These are phyloP conservation scores for Bradypus variegatus DNA, from an alignment of 2,797 vertebrate genomes.

Conservation along the genomic window DNA sequence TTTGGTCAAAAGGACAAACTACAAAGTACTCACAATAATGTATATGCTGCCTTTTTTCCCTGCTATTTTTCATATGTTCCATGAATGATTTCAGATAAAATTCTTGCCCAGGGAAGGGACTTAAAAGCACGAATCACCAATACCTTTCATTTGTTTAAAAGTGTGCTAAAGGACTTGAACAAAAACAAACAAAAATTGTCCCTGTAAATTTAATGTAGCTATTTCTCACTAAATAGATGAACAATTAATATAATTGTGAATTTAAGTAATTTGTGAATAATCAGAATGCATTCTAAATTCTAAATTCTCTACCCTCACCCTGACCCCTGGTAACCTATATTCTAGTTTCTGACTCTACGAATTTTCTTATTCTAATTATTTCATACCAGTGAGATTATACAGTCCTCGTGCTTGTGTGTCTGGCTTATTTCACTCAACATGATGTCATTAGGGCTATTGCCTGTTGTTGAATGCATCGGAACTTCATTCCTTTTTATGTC, in stretches of 20 bases:
- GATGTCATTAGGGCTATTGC: no score
- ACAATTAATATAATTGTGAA: neutral
- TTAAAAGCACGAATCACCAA: neutral
- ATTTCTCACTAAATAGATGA: neutral
- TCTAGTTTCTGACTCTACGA: no score
- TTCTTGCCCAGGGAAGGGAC: neutral
- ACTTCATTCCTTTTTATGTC: no score
- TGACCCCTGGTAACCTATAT: no score
- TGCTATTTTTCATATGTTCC: neutral
- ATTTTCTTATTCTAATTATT: no score
- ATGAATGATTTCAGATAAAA: conserved; percentile 30
- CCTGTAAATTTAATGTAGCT: neutral
- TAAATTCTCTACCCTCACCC: neutral
- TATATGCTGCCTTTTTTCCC: neutral
- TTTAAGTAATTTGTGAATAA: conserved; percentile 7
- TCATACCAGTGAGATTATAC: no score
- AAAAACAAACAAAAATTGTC: neutral
- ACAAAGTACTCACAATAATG: neutral
- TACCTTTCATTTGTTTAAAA: neutral
- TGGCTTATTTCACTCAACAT: no score
- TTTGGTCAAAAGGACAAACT: conserved; percentile 20
- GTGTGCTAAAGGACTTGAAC: neutral
- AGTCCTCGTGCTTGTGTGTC: no score
- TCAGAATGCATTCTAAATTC: neutral
- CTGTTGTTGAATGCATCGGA: no score